Conservation (phyloP, 2,888 invertebrate genomes). For the Hybos culiciformis region DNA sequence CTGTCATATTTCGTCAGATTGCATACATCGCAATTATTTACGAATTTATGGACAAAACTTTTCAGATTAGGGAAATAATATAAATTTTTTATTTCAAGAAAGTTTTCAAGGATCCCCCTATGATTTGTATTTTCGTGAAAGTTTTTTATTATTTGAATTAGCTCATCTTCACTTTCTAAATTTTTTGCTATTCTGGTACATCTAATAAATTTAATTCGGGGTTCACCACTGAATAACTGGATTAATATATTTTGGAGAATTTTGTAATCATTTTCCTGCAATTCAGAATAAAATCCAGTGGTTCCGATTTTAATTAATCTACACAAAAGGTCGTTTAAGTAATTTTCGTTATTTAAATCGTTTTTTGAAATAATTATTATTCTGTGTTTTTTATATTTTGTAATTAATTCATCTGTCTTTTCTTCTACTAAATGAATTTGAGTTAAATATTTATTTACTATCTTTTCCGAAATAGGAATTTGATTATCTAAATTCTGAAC, state of each 20-base stretch:
- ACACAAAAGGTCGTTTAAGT: slow-evolving; percentile 1
- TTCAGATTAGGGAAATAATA: background rate
- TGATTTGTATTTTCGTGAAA: background rate
- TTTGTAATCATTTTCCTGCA: background rate
- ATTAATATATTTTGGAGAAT: background rate
- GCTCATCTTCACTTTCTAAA: background rate
- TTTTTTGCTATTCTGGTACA: background rate
- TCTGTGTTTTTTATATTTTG: background rate
- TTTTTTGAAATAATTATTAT: background rate
- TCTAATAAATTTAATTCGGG: too few species aligned
- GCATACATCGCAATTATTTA: background rate
- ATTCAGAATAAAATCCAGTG: background rate
- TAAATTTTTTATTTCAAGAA: background rate
- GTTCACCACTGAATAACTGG: slow-evolving; percentile 1
- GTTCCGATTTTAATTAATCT: background rate
- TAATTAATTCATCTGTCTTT: background rate
- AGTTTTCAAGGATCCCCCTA: background rate
- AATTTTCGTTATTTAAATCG: background rate
- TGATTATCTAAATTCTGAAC: background rate
- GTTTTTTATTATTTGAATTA: background rate
- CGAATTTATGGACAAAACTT: background rate
- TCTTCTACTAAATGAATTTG: background rate
- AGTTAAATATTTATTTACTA: background rate
- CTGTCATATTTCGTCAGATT: background rate
- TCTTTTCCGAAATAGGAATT: background rate